Percentiles rank a stretch among this genome's conserved stretches.
phyloP scores from a whole-genome alignment of 2,888 invertebrate genomes.

The Tipula helvola region DNA sequence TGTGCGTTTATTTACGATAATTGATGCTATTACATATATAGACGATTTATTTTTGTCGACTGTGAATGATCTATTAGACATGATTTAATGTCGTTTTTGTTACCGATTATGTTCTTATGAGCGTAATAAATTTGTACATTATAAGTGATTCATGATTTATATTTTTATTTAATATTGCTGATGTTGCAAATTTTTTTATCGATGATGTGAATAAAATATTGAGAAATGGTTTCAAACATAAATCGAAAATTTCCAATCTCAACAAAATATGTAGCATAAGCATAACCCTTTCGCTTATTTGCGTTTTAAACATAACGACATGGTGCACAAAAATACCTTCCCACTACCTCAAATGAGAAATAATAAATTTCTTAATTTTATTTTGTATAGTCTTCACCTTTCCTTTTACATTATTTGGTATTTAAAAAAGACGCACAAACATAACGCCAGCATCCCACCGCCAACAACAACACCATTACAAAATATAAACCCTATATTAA shows the following conservation, averaged over 20 bases:
- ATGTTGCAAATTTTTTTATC: neutral
- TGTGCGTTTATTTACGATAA: neutral
- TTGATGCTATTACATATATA: neutral
- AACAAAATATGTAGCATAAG: too few relatives aligned
- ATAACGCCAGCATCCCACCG: neutral
- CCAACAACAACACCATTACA: neutral
- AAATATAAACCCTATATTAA: neutral
- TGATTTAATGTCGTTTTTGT: neutral
- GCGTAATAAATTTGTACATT: neutral
- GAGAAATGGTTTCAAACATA: neutral
- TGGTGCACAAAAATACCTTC: neutral
- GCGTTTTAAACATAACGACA: neutral
- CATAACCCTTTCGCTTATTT: neutral
- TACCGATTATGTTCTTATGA: neutral
- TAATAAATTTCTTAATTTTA: neutral
- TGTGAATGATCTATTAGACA: neutral
- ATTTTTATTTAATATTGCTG: neutral
- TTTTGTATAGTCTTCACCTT: neutral
- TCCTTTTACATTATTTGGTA: neutral
- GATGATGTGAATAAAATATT: neutral
- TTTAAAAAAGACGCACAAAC: neutral
- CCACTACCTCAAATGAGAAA: neutral
- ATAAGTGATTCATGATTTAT: neutral
- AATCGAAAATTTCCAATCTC: neutral
- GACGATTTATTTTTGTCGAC: neutral